Percentiles rank a stretch among this genome's conserved stretches.
Conservation (phyloP, 2,797 vertebrate genomes). For the Schizothorax lantsangensis region DNA sequence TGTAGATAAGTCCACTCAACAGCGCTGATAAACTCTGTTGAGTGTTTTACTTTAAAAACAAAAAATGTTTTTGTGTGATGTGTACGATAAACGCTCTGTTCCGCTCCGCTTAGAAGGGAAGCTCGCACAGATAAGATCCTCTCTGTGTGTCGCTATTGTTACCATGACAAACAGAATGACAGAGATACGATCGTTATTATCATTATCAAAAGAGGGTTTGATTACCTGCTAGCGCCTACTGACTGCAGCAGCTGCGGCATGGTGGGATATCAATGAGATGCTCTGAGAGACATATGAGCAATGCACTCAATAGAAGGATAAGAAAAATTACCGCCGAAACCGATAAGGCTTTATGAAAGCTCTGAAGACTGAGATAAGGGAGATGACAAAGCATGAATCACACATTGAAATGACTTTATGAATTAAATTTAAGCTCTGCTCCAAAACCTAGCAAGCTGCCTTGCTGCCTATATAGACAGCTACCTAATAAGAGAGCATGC, state of each 20-base stretch:
- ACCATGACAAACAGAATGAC: conserved; percentile 49
- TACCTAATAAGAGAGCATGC: not conserved
- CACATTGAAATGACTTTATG: not conserved
- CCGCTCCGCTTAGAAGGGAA: conserved; percentile 28
- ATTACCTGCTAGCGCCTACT: conserved; percentile 53
- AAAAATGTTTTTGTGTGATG: conserved; percentile 26
- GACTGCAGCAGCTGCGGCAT: conserved; percentile 39
- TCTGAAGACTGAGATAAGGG: conserved; percentile 34
- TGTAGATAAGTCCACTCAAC: not conserved
- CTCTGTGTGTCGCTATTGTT: conserved; percentile 42
- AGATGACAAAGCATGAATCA: conserved; percentile 19
- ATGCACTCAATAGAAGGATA: conserved; percentile 38
- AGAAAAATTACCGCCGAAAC: conserved; percentile 19
- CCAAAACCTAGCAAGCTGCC: not conserved
- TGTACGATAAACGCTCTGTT: conserved; percentile 22
- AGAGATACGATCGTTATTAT: conserved; percentile 38
- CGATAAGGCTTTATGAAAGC: conserved; percentile 35
- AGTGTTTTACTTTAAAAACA: too few species aligned
- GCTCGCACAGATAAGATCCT: conserved; percentile 36
- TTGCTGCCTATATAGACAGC: not conserved
- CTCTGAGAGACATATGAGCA: conserved; percentile 30
- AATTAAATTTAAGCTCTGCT: conserved; percentile 24
- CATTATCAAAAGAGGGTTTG: conserved; percentile 51
- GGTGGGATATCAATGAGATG: conserved; percentile 42
- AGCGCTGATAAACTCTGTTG: not conserved